phyloP scores from a whole-genome alignment of 2,888 invertebrate species.

The Rambutsinella grinnellia region DNA sequence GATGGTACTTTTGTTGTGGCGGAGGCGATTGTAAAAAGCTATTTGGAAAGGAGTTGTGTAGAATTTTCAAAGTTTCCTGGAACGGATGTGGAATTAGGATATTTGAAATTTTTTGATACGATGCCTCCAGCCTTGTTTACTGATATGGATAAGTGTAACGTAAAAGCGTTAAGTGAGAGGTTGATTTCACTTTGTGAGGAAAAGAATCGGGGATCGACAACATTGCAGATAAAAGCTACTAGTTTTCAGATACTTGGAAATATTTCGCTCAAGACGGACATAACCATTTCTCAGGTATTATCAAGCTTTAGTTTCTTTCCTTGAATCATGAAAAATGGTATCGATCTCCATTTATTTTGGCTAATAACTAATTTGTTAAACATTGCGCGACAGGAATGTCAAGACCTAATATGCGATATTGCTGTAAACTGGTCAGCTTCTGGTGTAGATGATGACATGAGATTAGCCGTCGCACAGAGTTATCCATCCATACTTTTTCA shows the following conservation, averaged over 20 bases:
- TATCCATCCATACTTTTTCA: conserved; percentile 44
- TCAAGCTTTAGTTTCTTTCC: background rate
- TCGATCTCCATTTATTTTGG: conserved; percentile 3
- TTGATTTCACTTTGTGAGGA: conserved; percentile 36
- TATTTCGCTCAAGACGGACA: conserved; percentile 23
- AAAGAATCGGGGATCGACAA: conserved; percentile 26
- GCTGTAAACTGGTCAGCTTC: conserved; percentile 53
- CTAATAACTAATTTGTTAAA: background rate
- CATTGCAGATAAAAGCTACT: conserved; percentile 40
- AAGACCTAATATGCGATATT: conserved; percentile 18
- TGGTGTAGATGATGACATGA: conserved; percentile 56
- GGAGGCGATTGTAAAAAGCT: conserved; percentile 27
- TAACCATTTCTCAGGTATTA: conserved; percentile 9
- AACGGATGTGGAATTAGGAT: conserved; percentile 42
- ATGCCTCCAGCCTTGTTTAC: background rate
- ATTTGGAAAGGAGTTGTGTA: background rate
- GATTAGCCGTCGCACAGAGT: conserved; percentile 54
- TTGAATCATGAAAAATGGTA: conserved; percentile 1
- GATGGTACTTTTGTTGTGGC: conserved; percentile 9
- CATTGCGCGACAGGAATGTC: conserved; percentile 9
- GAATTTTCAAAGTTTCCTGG: conserved; percentile 33
- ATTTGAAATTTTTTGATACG: conserved; percentile 38
- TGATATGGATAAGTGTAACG: background rate
- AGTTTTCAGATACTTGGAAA: conserved; percentile 46
- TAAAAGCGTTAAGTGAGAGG: conserved; percentile 18